Percentiles rank a stretch among this genome's conserved stretches.
These are phyloP conservation scores for Pseudopleuronectes americanus DNA, from an alignment of 2,797 vertebrate genomes.

Conservation along the genomic window DNA sequence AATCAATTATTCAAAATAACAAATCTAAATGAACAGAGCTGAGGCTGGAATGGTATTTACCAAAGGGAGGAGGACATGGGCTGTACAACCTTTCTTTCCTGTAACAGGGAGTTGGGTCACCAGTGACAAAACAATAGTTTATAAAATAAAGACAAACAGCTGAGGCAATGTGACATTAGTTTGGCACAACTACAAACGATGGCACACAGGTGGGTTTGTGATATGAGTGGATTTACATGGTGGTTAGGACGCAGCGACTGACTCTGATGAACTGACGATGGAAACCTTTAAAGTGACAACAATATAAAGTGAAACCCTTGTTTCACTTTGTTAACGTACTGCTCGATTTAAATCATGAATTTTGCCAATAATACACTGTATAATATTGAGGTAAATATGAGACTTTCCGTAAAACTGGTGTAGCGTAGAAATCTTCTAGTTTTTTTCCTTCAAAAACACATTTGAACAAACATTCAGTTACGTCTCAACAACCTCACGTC, in stretches of 20 bases:
- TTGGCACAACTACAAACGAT: slow-evolving; percentile 45
- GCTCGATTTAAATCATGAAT: neutral
- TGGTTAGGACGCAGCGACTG: neutral
- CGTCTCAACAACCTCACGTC: neutral
- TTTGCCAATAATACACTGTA: neutral
- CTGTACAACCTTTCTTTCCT: no score
- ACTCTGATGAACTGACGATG: neutral
- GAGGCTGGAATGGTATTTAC: no score
- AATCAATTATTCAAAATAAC: no score
- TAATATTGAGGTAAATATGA: neutral
- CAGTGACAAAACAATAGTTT: slow-evolving; percentile 25
- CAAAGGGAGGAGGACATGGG: no score
- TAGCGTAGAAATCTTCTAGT: neutral
- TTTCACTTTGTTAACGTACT: slow-evolving; percentile 15
- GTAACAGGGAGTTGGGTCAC: no score
- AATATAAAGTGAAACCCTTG: neutral
- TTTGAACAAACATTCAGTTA: neutral
- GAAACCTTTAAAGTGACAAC: neutral
- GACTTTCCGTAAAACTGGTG: neutral
- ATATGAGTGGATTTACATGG: neutral
- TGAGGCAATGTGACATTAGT: slow-evolving; percentile 20
- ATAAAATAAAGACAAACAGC: slow-evolving; percentile 30
- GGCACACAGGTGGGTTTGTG: slow-evolving; percentile 29
- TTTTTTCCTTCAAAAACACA: neutral
- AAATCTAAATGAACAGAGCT: no score